Evolutionary conservation across 30 jellyfish, hydroid and myxozoan species (phyloP), one percentile per base, ranked within the genome.

Genomic region (Sanderia malayensis): DNA sequence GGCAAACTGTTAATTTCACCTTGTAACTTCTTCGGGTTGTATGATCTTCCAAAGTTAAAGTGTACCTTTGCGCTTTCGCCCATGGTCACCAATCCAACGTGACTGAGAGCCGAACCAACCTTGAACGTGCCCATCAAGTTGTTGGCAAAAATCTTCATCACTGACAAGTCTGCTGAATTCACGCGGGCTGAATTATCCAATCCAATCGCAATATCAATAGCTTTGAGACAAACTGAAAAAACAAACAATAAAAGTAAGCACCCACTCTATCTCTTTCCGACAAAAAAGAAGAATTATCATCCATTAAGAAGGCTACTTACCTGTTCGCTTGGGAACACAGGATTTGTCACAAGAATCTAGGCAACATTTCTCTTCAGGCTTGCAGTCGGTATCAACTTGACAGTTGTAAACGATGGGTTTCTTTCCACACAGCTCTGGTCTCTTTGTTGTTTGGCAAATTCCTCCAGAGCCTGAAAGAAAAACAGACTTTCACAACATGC

Each of bases 381-480:
- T 81, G 74, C 99, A 93, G 44, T 86, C 96, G 19, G 57, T 67
- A 63, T 93, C 99, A 13, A 86, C 81, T 44, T 84, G 82, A 75
- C 99, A 93, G 18, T 72, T 81, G 58, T 79, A 71, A n/a, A 75
- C 25, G 61, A 37, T 28, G 79, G 20, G n/a, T 76, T 90, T 45
- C 90, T 81, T 78, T 76, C 41, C 0, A 86, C 84, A 22, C 63
- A 49, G 18, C 8, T 15, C 27, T 49, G 64, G 64, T 18, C 64
- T 49, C 24, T 49, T 49, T 18, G 64, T 49, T 18, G 24, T 26
- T 44, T 95, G 87, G 59, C 99, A 93, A 9, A 67, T 74, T 31
- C 99, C 99, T 13, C 96, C 83, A 32, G 76, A 85, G n/a, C 95
- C 99, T 76, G 83, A 57, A 28, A n/a, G n/a, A n/a, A n/a, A n/a